A percentile compares a stretch with the other conserved stretches of the same genome.
Conservation (phyloP, 2,888 invertebrate species). For the Operophtera brumata region DNA sequence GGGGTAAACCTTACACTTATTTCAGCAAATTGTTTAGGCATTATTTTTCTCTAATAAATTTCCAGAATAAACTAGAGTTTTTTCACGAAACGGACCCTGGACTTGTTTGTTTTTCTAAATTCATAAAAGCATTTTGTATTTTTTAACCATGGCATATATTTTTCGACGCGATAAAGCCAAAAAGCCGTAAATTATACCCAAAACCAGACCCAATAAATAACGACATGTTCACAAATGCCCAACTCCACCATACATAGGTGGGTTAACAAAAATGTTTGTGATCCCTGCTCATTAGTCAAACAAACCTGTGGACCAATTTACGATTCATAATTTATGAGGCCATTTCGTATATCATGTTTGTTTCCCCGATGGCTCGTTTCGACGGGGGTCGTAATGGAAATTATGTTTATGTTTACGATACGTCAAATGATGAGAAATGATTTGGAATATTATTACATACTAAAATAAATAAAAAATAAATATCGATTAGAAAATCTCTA, state of each 20-base stretch:
- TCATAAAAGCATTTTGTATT: no score
- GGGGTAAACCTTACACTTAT: no score
- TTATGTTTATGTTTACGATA: neutral
- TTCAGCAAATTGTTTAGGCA: no score
- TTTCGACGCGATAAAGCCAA: neutral
- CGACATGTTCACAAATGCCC: neutral
- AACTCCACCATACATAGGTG: neutral
- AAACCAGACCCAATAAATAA: neutral
- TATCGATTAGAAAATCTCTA: no score
- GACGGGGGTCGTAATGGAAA: neutral
- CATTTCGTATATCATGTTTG: neutral
- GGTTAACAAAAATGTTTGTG: constrained; percentile 14
- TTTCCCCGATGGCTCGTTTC: neutral
- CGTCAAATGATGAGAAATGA: neutral
- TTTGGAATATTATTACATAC: neutral
- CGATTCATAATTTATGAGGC: constrained; percentile 4
- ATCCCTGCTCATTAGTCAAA: constrained; percentile 31
- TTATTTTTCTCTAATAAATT: no score
- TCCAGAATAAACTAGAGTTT: no score
- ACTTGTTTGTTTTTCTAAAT: no score
- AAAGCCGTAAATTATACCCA: neutral
- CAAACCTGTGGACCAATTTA: constrained; percentile 1
- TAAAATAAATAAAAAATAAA: no score
- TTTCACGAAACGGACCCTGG: no score
- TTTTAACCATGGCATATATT: no score